Evolutionary conservation across 2,113 vertebrate species (phyloP), one percentile per base, ranked within the genome.

Genomic region (Burhinus bistriatus): DNA sequence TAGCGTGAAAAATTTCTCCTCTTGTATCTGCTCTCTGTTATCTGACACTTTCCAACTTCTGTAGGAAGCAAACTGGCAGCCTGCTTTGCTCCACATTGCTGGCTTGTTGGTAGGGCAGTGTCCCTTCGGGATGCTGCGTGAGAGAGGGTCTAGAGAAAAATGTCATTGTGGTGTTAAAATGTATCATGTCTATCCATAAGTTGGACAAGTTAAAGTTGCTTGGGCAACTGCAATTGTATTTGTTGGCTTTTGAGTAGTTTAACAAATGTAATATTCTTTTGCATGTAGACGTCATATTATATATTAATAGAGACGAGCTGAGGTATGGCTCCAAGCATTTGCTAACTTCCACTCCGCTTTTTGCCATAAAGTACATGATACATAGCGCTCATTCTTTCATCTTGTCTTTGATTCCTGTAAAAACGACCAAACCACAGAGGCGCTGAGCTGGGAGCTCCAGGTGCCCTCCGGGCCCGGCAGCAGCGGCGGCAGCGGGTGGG

Each of bases 41-140:
- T 62, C 27, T 68, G 23, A 13, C 6, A 7, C 51, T 70, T 91
- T 20, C 21, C 23, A 57, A 6, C 59, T 86, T 93, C 42, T 47
- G 12, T 36, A 42, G 69, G 14, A 22, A 65, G 77, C 32, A 64
- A 32, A 22, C 40, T 0, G 2, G 19, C 66, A 86, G 38, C 19
- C 17, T 34, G 21, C 64, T 61, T 52, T 83, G 32, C 71, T 61
- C 66, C 7, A 0, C 0, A 5, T 34, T 36, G 27, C 0, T 3
- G n/a, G 23, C 45, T 84, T 0, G 0, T 77, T 72, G 17, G 14
- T 16, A 6, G 42, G n/a, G 13, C 0, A 0, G 17, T 2, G 19
- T 65, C 54, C 66, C 12, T 73, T 64, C 45, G 57, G 30, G 27
- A 34, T 3, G 14, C 54, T 73, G 26, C 2, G 1, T 5, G 36